Base-by-base conservation (phyloP, 1,140 invertebrate species). In the Drosophila arawakana region DNA sequence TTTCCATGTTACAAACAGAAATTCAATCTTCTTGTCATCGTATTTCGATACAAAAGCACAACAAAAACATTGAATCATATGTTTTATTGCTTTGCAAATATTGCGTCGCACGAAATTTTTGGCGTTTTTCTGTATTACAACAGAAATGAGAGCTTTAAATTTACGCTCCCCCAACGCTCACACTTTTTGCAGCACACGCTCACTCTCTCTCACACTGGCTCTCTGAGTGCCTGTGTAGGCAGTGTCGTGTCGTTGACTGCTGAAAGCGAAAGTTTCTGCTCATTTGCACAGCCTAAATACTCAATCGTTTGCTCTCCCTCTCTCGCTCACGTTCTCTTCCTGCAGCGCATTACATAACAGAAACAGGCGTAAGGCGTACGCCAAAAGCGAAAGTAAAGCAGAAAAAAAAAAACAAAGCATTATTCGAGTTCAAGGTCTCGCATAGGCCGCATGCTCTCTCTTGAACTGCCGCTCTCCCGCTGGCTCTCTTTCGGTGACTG, bases 391-490 rank as follows among this genome's bases (percentile, higher is more conserved):
- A 34, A 66, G 55, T 43, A 35, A 57, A 41, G 46, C 44, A 58
- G 3, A 55, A 13, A 46, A 44, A 47, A 63, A 67, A 52, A 63
- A 30, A 41, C 13, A 58, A 30, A 30, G 25, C 3, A 73, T 47
- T 68, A 47, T 86, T 91, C 79, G 85, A 91, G 89, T 91, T 91
- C 89, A 91, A 91, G 89, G 89, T 90, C 85, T 73, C 71, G 76
- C 80, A 61, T 83, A 91, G 76, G 81, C 81, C 89, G 89, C 89
- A 91, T 91, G 89, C 89, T 90, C 89, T 39, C 54, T 39, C 15
- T 6, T 59, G 11, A 37, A 15, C 18, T 30, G 25, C 18, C 44
- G 21, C 18, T 18, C 41, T 41, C 18, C 11, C 37, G 54, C 35
- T 46, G 18, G 35, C 34, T 41, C 21, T 25, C 43, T 49, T 49